Evolutionary conservation across 2,113 vertebrate species (phyloP), one percentile per base, ranked within the genome.

Genomic region (Hassar affinis): DNA sequence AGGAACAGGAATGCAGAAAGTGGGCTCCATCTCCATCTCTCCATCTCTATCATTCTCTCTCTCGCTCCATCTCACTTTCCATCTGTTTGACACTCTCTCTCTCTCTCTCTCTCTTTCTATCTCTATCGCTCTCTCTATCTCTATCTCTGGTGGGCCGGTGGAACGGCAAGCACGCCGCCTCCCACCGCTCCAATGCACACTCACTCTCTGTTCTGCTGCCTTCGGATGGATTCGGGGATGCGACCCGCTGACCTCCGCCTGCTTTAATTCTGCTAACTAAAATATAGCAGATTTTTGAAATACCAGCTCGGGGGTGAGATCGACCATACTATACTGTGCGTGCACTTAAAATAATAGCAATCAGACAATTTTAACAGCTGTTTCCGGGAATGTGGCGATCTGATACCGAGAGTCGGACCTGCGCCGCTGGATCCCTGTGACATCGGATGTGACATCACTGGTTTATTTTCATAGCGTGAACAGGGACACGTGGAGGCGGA

Each of bases 1-100:
- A 81, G 72, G 27, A 84, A 79, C 83, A 89, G 83, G 91, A 91
- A 94, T 94, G 92, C 89, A 81, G 81, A 59, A 80, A 90, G 93
- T 94, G 91, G 93, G 93, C 69, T 59, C 47, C 25, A 52, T 61
- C 80, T 87, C 85, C 84, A 88, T 81, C 17, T 88, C 90, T 49
- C 80, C n/a, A n/a, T n/a, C n/a, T 42, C 3, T 49, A 45, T 47
- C 87, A 87, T 59, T 49, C 84, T 88, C 90, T 91, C 38, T 91
- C 89, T 89, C 91, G 89, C 90, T 88, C 90, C 91, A 89, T 88
- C 51, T 17, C 9, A 87, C 89, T 85, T 20, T 49, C 80, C n/a
- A n/a, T n/a, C n/a, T 42, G 38, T 49, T 45, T 47, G 56, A 10
- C 87, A 87, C 64, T 49, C 84, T 88, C 90, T 91, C 38, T 91